Conservation (phyloP, 2,888 invertebrate genomes). For the Amphipoea lucens region DNA sequence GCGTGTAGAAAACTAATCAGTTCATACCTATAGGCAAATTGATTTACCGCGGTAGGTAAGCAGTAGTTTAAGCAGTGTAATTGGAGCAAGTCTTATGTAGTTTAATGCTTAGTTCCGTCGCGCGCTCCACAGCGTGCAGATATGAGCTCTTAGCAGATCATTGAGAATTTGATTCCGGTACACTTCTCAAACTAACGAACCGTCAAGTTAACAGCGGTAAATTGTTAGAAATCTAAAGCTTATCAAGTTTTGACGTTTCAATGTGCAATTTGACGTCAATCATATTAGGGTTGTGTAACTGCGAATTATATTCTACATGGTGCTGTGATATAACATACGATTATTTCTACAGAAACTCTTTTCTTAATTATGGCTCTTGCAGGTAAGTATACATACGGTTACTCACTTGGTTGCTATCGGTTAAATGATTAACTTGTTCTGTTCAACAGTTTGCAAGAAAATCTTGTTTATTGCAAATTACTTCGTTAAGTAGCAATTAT, state of each 20-base stretch:
- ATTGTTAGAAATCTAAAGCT: constrained; percentile 84
- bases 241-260: constrained; percentile 84
- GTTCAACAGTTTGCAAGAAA: constrained; percentile 11
- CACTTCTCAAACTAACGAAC: constrained; percentile 88
- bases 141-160: constrained; percentile 76
- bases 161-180: constrained; percentile 87
- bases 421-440: background rate
- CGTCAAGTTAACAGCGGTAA: constrained; percentile 80
- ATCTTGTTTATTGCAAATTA: constrained; percentile 30
- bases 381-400: background rate
- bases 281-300: constrained; percentile 76
- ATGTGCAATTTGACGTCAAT: constrained; percentile 77
- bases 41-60: constrained; percentile 52
- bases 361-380: background rate
- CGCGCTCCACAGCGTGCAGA: constrained; percentile 61
- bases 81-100: constrained; percentile 70
- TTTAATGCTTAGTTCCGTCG: constrained; percentile 68
- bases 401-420: background rate
- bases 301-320: constrained; percentile 6
- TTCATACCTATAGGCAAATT: constrained; percentile 45
- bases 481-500: constrained; percentile 9
- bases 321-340: constrained; percentile 6
- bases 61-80: constrained; percentile 61
- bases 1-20: constrained; percentile 42
- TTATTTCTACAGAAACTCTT: background rate